Conservation (phyloP, 23 tunicate genomes). For the Ciona savignyi region DNA sequence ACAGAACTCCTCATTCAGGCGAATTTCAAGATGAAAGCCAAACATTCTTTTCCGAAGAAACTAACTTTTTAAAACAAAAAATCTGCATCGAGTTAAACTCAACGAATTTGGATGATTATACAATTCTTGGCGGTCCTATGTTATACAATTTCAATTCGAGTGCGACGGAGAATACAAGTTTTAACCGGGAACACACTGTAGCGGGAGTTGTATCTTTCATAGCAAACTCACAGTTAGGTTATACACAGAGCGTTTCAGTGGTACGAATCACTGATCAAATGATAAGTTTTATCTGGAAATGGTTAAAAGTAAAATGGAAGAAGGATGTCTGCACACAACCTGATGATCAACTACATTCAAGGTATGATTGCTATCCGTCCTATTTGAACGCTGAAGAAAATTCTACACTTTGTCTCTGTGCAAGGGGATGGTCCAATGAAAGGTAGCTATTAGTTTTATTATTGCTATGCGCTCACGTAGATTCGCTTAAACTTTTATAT, state of each 20-base stretch:
- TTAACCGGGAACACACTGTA: background rate
- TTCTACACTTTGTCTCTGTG: slow-evolving; percentile 37
- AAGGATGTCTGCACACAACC: background rate
- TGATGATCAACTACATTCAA: slow-evolving; percentile 10
- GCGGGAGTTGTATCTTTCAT: background rate
- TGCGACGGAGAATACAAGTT: background rate
- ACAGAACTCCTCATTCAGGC: background rate
- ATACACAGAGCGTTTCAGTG: slow-evolving; percentile 4
- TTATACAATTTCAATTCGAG: background rate
- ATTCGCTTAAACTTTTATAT: no score
- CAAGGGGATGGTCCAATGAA: slow-evolving; percentile 60
- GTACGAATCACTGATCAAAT: slow-evolving; percentile 30
- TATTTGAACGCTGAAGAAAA: background rate
- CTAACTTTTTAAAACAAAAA: background rate
- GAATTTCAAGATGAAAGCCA: background rate
- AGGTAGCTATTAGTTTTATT: no score
- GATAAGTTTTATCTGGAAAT: slow-evolving; percentile 14
- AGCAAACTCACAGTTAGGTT: background rate
- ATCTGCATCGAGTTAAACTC: background rate
- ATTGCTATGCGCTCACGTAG: no score
- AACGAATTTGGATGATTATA: background rate
- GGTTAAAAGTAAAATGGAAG: slow-evolving; percentile 4
- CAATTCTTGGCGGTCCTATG: background rate
- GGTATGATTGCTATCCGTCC: slow-evolving; percentile 29
- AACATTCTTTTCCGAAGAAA: background rate